These are phyloP conservation scores for Varanus salvator DNA, from an alignment of 2,113 vertebrate genomes.

Conservation along the genomic window DNA sequence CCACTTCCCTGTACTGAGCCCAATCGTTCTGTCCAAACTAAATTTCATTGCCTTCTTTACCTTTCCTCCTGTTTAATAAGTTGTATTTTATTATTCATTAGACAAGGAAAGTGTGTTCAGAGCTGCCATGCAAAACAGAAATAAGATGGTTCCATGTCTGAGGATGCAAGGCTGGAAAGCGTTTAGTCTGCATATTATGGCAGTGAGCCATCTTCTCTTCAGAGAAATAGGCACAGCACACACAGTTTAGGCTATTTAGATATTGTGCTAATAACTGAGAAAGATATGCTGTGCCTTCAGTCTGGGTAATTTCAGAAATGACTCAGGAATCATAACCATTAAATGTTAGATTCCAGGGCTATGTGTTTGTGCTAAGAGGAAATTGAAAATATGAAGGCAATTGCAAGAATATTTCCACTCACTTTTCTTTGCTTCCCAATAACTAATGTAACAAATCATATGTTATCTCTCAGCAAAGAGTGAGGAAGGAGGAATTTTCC, in stretches of 20 bases:
- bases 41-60: background rate
- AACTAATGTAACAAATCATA: background rate
- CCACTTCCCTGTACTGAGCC: background rate
- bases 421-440: background rate
- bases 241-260: background rate
- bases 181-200: slow-evolving; percentile 1
- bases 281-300: background rate
- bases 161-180: background rate
- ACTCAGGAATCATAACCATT: slow-evolving; percentile 12
- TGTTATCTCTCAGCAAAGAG: background rate
- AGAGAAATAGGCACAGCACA: background rate
- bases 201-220: background rate
- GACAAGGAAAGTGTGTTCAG: background rate
- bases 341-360: background rate
- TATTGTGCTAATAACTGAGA: background rate
- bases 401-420: background rate
- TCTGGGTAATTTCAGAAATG: background rate
- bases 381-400: background rate
- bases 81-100: background rate
- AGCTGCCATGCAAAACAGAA: slow-evolving; percentile 1
- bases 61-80: background rate
- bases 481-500: background rate
- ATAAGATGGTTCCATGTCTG: background rate
- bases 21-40: slow-evolving; percentile 5
- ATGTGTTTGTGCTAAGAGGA: background rate